These are phyloP conservation scores for Julus scanicus DNA, from an alignment of 2,888 invertebrate genomes.

Conservation along the genomic window DNA sequence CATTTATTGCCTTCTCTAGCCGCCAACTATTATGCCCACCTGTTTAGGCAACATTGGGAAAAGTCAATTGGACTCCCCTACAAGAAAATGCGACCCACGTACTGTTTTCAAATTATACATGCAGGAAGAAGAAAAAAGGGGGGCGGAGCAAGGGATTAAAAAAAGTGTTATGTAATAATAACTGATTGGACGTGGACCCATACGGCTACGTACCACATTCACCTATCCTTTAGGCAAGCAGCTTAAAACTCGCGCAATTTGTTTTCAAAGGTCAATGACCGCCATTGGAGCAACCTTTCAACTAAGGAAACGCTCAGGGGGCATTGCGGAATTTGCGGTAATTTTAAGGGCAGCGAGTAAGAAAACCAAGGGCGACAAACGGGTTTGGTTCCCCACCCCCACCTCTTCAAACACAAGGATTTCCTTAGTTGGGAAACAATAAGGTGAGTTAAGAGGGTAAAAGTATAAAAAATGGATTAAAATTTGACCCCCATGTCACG, in stretches of 20 bases:
- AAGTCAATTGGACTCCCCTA: constrained; percentile 10
- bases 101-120: neutral
- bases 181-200: constrained; percentile 22
- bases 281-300: constrained; percentile 31
- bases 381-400: neutral
- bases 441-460: neutral
- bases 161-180: constrained; percentile 24
- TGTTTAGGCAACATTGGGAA: constrained; percentile 1
- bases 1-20: neutral
- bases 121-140: constrained; percentile 10
- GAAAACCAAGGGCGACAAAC: constrained; percentile 29
- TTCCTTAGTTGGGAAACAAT: neutral
- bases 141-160: neutral
- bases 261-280: constrained; percentile 15
- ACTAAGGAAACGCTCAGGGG: neutral
- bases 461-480: neutral
- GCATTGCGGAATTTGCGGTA: neutral
- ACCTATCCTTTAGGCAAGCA: neutral
- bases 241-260: neutral
- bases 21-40: neutral
- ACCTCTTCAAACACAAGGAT: neutral
- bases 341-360: neutral
- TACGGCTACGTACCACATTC: neutral
- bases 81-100: constrained; percentile 24
- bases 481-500: neutral